Evolutionary conservation across 2,113 vertebrate species (phyloP).

Genomic region (Suncus etruscus): DNA sequence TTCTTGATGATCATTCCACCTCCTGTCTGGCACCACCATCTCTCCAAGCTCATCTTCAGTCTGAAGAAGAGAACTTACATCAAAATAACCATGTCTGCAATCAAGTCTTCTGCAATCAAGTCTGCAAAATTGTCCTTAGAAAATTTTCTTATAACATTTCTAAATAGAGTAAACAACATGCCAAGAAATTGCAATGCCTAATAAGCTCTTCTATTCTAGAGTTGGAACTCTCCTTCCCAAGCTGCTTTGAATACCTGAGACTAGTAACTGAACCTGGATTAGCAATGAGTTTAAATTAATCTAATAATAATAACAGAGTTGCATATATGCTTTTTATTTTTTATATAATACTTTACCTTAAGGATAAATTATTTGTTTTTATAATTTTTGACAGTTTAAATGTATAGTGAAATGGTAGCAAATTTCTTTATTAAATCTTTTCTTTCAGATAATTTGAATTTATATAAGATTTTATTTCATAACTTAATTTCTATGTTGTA

Average conservation of each 20-base stretch:
- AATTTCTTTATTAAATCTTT: constrained; percentile 30
- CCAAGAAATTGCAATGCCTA: background rate
- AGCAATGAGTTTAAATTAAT: background rate
- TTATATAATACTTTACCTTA: background rate
- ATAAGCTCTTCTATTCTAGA: background rate
- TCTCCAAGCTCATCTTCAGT: background rate
- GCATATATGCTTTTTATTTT: background rate
- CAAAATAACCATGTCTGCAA: background rate
- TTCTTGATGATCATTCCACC: background rate
- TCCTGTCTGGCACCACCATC: background rate
- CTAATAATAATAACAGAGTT: background rate
- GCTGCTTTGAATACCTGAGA: background rate
- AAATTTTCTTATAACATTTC: background rate
- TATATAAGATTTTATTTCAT: background rate
- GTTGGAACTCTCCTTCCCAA: background rate
- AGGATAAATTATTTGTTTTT: background rate
- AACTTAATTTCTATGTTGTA: background rate
- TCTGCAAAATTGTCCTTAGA: background rate
- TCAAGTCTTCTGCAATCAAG: background rate
- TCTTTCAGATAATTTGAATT: background rate
- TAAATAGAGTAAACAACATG: background rate
- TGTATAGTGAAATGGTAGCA: background rate
- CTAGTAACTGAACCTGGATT: background rate
- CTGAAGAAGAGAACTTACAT: constrained; percentile 24
- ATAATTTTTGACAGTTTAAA: background rate